These are phyloP conservation scores for Drosophila saltans DNA, from an alignment of 1,140 invertebrate genomes.

Conservation along the genomic window DNA sequence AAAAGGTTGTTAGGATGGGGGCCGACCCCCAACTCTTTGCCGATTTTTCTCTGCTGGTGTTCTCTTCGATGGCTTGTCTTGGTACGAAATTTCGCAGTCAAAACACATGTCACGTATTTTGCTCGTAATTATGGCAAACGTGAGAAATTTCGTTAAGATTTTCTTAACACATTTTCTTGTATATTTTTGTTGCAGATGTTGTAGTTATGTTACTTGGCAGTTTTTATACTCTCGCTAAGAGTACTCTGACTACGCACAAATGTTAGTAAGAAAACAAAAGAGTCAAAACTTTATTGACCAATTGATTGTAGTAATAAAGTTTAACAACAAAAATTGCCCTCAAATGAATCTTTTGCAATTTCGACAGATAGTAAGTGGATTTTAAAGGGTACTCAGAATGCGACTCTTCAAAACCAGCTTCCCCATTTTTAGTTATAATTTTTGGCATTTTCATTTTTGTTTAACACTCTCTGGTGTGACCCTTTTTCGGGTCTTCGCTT, in stretches of 20 bases:
- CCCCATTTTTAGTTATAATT: conserved; percentile 49
- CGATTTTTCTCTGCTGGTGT: no score
- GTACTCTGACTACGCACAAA: background rate
- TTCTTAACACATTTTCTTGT: conserved; percentile 72
- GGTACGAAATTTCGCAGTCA: conserved; percentile 67
- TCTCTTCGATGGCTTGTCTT: background rate
- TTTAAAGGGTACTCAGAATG: background rate
- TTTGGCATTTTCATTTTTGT: conserved; percentile 63
- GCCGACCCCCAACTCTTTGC: background rate
- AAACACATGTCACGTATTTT: conserved; percentile 81
- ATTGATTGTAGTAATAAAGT: no score
- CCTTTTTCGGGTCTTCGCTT: conserved; percentile 3
- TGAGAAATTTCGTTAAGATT: conserved; percentile 83
- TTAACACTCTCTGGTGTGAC: conserved; percentile 22
- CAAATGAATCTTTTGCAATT: no score
- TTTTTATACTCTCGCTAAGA: background rate
- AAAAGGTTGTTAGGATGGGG: background rate
- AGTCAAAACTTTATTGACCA: no score
- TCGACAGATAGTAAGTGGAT: no score
- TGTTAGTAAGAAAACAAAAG: no score
- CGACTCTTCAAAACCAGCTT: background rate
- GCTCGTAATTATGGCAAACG: conserved; percentile 82
- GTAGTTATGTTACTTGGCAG: conserved; percentile 1
- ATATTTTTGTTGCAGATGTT: conserved; percentile 12
- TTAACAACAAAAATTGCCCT: no score